Conservation (phyloP, 2,888 invertebrate genomes). For the Dastarcus helophoroides region DNA sequence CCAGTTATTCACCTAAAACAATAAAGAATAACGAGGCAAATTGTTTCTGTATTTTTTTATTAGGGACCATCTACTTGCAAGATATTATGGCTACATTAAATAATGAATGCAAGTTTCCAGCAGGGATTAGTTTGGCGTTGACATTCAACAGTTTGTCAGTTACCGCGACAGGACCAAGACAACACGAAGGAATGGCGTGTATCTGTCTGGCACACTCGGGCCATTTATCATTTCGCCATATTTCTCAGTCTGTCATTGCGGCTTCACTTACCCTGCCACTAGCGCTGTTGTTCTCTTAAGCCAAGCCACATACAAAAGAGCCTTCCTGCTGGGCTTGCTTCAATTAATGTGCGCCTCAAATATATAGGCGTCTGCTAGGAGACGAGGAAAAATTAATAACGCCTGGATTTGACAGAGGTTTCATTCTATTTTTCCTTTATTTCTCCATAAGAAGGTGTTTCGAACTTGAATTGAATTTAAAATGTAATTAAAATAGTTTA, state of each 20-base stretch:
- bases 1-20: too few relatives aligned
- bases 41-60: too few relatives aligned
- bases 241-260: slow-evolving; percentile 26
- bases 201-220: slow-evolving; percentile 32
- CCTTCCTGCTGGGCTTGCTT: slow-evolving; percentile 5
- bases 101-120: too few relatives aligned
- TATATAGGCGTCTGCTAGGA: background rate
- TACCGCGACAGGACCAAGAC: slow-evolving; percentile 31
- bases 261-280: slow-evolving; percentile 20
- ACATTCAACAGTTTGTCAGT: slow-evolving; percentile 34
- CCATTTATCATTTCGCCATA: slow-evolving; percentile 34
- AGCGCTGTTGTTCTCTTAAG: slow-evolving; percentile 13
- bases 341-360: slow-evolving; percentile 6
- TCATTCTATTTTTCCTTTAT: too few relatives aligned
- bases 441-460: too few relatives aligned
- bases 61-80: too few relatives aligned
- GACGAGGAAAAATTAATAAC: slow-evolving; percentile 4
- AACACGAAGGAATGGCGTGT: slow-evolving; percentile 25
- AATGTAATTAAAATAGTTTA: too few relatives aligned
- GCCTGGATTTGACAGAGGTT: slow-evolving; percentile 1
- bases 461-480: too few relatives aligned
- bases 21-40: too few relatives aligned
- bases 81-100: too few relatives aligned
- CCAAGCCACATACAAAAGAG: slow-evolving; percentile 14
- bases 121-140: slow-evolving; percentile 26